Conservation (phyloP, 2,113 vertebrate species). For the Pygoscelis adeliae region DNA sequence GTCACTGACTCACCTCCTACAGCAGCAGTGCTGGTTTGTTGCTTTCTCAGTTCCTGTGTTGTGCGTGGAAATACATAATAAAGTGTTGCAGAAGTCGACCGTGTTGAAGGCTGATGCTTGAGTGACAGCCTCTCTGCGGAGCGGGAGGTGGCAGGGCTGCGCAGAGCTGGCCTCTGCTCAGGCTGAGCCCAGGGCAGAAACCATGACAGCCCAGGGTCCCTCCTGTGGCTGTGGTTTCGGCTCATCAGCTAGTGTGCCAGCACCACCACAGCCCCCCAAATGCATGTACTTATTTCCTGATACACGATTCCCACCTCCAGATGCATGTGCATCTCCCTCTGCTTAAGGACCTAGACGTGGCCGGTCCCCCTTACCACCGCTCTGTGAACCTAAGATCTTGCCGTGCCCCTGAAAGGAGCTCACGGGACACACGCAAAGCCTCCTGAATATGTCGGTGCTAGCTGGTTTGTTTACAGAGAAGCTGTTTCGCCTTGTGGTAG, state of each 20-base stretch:
- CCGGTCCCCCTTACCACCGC: accelerated
- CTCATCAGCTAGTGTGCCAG: neutral
- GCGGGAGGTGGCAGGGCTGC: neutral
- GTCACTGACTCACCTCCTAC: neutral
- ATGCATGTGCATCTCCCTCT: neutral
- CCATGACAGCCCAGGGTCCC: neutral
- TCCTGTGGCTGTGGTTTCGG: neutral
- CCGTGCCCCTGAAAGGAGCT: neutral
- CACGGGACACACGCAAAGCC: neutral
- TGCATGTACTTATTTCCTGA: neutral
- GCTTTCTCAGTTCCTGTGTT: neutral
- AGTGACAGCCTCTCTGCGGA: accelerated
- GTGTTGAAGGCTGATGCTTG: neutral
- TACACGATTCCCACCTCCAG: neutral
- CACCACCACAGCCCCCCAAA: neutral
- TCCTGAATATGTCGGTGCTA: neutral
- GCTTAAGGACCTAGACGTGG: neutral
- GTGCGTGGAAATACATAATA: neutral
- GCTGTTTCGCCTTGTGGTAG: neutral
- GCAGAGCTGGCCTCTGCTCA: neutral
- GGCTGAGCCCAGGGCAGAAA: neutral
- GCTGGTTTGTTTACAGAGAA: neutral
- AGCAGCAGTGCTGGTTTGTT: neutral
- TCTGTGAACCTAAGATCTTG: neutral
- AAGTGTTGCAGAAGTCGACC: neutral